These are phyloP conservation scores for Bryconaethiops microstoma DNA, from an alignment of 2,797 vertebrate species.

Conservation along the genomic window DNA sequence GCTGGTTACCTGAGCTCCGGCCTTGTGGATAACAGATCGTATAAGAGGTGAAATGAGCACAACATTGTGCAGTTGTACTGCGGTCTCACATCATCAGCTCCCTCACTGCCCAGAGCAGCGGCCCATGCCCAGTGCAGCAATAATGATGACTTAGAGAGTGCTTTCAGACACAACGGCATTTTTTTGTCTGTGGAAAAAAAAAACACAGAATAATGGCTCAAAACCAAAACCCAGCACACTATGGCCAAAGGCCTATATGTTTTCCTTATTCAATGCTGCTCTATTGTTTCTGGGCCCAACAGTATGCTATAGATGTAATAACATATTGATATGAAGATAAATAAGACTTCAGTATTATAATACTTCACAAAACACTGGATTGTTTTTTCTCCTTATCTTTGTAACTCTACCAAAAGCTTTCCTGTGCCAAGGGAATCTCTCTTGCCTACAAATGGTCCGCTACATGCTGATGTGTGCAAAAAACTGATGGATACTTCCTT, in stretches of 20 bases:
- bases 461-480: constrained; percentile 50
- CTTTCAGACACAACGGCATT: constrained; percentile 48
- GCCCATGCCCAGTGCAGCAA: constrained; percentile 51
- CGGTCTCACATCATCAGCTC: constrained; percentile 57
- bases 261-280: constrained; percentile 14
- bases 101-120: constrained; percentile 51
- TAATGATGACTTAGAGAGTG: constrained; percentile 59
- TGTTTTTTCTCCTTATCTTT: not conserved
- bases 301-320: not conserved
- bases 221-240: constrained; percentile 35
- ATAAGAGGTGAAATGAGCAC: constrained; percentile 56
- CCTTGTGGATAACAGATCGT: constrained; percentile 64
- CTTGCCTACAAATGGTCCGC: constrained; percentile 45
- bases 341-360: not conserved
- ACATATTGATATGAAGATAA: not conserved
- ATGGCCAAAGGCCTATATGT: constrained; percentile 5
- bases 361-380: constrained; percentile 1
- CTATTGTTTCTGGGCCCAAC: not conserved
- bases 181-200: constrained; percentile 24
- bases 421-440: not conserved
- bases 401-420: not conserved
- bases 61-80: constrained; percentile 58
- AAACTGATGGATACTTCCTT: constrained; percentile 53
- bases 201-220: constrained; percentile 13
- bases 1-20: constrained; percentile 59